Base-by-base conservation (phyloP, 1,140 invertebrate species). In the Penaeus chinensis region DNA sequence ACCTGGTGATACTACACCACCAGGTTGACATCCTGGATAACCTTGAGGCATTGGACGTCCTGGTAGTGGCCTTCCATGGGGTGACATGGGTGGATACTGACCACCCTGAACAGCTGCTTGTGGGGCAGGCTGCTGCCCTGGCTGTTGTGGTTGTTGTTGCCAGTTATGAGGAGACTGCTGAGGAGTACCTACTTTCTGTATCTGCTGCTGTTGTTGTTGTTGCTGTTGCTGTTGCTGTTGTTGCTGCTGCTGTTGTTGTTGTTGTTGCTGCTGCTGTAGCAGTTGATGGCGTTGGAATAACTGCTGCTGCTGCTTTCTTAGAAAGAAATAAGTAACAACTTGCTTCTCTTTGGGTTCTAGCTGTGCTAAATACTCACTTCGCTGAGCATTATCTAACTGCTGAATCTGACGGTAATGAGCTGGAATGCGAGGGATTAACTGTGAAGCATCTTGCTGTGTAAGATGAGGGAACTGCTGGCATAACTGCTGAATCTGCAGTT, bases 401-500 rank as follows among this genome's bases (percentile, higher is more conserved):
- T 85, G 90, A 84, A 88, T 91, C 27, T 91, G 91, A 27, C 80
- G 37, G 62, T 82, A 79, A 69, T 87, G 85, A 27, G 80, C 65
- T 60, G 83, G 84, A 80, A 89, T 89, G 27, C 89, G 88, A 37
- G 87, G 88, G 22, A 90, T 90, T 42, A 92, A 91, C 32, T 92
- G 92, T 84, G 93, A 90, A 65, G 90, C 92, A 78, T 92, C 91
- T 82, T 92, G 92, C 78, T 92, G 91, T 62, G 92, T 91, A 91
- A 91, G 90, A 11, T 90, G 91, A 20, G 90, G 90, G 16, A 90
- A 88, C 61, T 91, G 91, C 61, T 91, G 92, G 77, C 92, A 91
- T 10, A 93, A 90, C 76, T 91, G 91, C 80, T 92, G 92, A 54
- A 95, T 95, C 62, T 95, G 91, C 94, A 95, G 95, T 91, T 95